phyloP scores from a whole-genome alignment of 1,140 invertebrate genomes.

The Rhagoletis zephyria region DNA sequence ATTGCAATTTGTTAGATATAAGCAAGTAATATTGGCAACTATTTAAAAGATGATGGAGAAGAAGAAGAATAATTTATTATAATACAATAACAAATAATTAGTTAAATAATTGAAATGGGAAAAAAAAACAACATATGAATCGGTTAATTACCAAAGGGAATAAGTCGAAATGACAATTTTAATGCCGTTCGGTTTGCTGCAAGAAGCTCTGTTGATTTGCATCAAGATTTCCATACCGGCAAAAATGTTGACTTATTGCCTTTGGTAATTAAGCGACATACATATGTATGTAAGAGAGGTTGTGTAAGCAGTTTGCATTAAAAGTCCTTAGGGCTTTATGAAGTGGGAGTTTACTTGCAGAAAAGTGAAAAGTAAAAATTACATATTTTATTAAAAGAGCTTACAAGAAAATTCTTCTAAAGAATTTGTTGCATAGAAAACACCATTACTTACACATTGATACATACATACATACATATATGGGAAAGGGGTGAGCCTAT shows the following conservation, averaged over 20 bases:
- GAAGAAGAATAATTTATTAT: background rate
- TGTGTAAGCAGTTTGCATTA: background rate
- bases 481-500: no score
- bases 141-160: no score
- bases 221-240: no score
- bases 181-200: no score
- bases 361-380: background rate
- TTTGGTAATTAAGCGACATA: no score
- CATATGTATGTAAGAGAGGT: slow-evolving; percentile 35
- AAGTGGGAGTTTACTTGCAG: background rate
- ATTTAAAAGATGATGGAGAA: background rate
- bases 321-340: background rate
- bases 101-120: slow-evolving; percentile 15
- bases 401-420: background rate
- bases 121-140: no score
- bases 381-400: slow-evolving; percentile 15
- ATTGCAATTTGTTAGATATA: background rate
- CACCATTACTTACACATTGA: background rate
- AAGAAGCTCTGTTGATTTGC: no score
- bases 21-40: background rate
- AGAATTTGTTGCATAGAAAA: slow-evolving; percentile 10
- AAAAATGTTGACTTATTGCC: no score
- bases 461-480: background rate
- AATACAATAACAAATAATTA: slow-evolving; percentile 12
- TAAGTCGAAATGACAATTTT: no score